phyloP scores from a whole-genome alignment of 1,140 invertebrate genomes.

The Aradophagus sp. region DNA sequence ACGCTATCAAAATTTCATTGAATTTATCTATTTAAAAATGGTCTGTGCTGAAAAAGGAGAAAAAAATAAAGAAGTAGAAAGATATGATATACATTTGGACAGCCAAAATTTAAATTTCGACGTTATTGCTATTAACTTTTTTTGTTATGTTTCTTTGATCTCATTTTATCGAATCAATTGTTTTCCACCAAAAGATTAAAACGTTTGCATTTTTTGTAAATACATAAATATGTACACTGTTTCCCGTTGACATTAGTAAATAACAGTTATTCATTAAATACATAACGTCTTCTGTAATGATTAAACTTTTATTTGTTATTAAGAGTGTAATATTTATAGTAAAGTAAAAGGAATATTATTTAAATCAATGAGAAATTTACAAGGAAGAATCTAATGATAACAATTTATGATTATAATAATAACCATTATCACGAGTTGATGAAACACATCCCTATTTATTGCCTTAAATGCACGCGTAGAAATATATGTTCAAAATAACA shows the following conservation, averaged over 20 bases:
- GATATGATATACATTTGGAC: too few relatives aligned
- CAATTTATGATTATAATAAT: slow-evolving; percentile 34
- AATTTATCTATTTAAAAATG: too few relatives aligned
- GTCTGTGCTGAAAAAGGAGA: too few relatives aligned
- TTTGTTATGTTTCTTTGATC: too few relatives aligned
- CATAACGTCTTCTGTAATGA: slow-evolving; percentile 17
- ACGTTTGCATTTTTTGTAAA: slow-evolving; percentile 11
- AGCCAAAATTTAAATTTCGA: too few relatives aligned
- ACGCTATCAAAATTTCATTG: too few relatives aligned
- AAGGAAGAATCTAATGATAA: slow-evolving; percentile 36
- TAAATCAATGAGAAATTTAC: slow-evolving; percentile 31
- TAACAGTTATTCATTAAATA: slow-evolving; percentile 27
- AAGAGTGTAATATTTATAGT: slow-evolving; percentile 38
- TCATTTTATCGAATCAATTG: too few relatives aligned
- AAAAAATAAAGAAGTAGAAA: too few relatives aligned
- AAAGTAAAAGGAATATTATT: slow-evolving; percentile 37
- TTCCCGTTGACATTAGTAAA: slow-evolving; percentile 17
- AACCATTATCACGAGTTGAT: slow-evolving; percentile 25
- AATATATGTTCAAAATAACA: too few relatives aligned
- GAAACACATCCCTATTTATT: slow-evolving; percentile 25
- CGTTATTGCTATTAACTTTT: too few relatives aligned
- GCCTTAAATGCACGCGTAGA: too few relatives aligned
- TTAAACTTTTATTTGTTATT: slow-evolving; percentile 26
- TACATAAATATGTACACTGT: slow-evolving; percentile 26
- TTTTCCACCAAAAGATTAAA: too few relatives aligned